Conservation (phyloP, 2,113 vertebrate species). For the Platysternon megacephalum region DNA sequence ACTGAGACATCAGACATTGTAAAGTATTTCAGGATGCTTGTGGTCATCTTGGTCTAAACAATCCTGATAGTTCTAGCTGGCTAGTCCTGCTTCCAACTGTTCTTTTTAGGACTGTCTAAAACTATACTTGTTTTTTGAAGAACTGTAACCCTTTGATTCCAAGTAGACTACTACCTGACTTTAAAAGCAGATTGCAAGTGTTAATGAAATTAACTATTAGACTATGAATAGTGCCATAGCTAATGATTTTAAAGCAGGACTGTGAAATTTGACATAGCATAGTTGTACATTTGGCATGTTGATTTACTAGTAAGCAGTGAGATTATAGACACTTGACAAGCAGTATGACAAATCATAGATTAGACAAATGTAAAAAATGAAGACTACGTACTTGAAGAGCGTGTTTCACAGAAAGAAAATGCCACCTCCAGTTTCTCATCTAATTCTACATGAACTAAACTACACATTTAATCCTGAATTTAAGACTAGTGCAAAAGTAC, state of each 20-base stretch:
- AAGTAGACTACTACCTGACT: neutral
- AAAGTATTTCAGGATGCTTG: conserved; percentile 67
- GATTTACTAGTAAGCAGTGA: neutral
- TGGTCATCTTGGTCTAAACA: conserved; percentile 63
- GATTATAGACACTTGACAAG: neutral
- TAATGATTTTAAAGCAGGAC: neutral
- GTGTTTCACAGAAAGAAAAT: neutral
- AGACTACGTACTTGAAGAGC: neutral
- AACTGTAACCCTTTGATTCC: conserved; percentile 17
- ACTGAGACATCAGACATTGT: conserved; percentile 46
- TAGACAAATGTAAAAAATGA: neutral
- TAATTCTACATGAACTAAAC: neutral
- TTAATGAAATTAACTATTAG: conserved; percentile 41
- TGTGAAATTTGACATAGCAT: neutral
- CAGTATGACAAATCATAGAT: neutral
- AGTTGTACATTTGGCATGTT: neutral
- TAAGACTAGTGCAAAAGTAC: neutral
- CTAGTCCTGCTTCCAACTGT: conserved; percentile 42
- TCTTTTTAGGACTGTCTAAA: conserved; percentile 2
- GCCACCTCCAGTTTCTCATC: neutral
- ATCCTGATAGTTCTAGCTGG: neutral
- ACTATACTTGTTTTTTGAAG: conserved; percentile 16
- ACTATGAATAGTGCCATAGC: neutral
- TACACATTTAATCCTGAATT: neutral
- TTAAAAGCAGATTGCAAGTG: neutral